Evolutionary conservation across 2,113 vertebrate species (phyloP).

Genomic region (Agelaius tricolor): DNA sequence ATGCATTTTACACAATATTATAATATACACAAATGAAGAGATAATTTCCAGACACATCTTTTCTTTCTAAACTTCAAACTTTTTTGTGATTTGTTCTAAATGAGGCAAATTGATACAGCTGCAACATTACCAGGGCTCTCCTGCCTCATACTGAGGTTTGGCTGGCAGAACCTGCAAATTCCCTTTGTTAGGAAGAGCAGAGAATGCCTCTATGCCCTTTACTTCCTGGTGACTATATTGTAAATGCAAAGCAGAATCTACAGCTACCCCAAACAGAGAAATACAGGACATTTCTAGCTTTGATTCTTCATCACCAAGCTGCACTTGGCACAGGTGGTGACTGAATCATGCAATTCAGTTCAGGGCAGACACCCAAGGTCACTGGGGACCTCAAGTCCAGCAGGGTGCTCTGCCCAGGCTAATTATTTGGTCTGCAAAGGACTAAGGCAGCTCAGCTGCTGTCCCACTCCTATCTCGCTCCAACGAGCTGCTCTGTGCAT

Average conservation of each 20-base stretch:
- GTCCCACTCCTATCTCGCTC: background rate
- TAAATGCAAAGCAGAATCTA: background rate
- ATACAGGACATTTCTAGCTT: background rate
- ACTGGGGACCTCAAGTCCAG: background rate
- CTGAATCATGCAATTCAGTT: background rate
- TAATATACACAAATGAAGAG: constrained; percentile 67
- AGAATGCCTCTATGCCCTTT: background rate
- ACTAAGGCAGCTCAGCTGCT: background rate
- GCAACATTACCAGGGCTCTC: constrained; percentile 32
- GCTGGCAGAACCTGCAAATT: background rate
- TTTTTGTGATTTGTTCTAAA: constrained; percentile 44
- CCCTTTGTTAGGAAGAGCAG: background rate
- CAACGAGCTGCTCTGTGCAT: background rate
- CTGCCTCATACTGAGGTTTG: background rate
- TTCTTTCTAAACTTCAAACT: constrained; percentile 52
- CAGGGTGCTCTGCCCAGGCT: background rate
- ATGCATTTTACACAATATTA: constrained; percentile 55
- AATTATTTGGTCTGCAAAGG: background rate
- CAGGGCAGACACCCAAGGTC: background rate
- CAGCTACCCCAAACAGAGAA: background rate
- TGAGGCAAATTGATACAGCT: constrained; percentile 55
- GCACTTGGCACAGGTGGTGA: background rate
- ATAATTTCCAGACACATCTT: constrained; percentile 56
- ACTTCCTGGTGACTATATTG: background rate
- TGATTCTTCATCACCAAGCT: background rate